Conservation (phyloP, 2,797 vertebrate species). For the Pipistrellus pipistrellus region DNA sequence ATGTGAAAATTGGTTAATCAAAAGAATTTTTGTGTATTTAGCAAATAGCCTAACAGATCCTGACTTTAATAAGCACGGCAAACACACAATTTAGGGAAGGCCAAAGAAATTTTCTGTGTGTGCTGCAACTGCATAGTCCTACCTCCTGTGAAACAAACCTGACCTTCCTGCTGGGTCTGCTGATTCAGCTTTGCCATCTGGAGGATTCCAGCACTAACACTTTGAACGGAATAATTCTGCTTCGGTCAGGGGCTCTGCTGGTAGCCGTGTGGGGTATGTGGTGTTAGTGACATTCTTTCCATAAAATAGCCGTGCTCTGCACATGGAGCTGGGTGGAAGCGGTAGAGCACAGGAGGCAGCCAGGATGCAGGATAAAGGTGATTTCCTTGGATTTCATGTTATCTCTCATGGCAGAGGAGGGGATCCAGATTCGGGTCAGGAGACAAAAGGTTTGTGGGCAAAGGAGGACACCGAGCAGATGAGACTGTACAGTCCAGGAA, state of each 20-base stretch:
- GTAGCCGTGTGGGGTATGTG: not conserved
- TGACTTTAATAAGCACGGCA: slow-evolving; percentile 55
- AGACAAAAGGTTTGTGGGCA: slow-evolving; percentile 16
- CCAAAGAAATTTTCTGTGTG: slow-evolving; percentile 62
- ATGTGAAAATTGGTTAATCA: slow-evolving; percentile 8
- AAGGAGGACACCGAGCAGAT: slow-evolving; percentile 7
- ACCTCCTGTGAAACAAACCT: slow-evolving; percentile 60
- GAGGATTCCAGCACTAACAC: not conserved
- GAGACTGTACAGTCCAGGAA: slow-evolving; percentile 54
- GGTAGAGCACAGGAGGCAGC: not conserved
- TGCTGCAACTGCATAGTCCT: slow-evolving; percentile 72
- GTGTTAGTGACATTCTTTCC: slow-evolving; percentile 57
- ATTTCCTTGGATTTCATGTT: slow-evolving; percentile 41
- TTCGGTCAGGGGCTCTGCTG: slow-evolving; percentile 44
- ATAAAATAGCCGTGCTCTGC: not conserved
- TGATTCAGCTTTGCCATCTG: slow-evolving; percentile 73
- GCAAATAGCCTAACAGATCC: not conserved
- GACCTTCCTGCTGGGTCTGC: slow-evolving; percentile 57
- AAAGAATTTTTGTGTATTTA: slow-evolving; percentile 5
- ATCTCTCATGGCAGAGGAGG: slow-evolving; percentile 38
- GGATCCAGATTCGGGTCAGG: slow-evolving; percentile 63
- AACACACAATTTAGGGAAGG: slow-evolving; percentile 41
- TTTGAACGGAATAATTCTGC: slow-evolving; percentile 9
- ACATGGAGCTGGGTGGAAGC: not conserved
- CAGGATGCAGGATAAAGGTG: slow-evolving; percentile 42